Conservation (phyloP, 1,140 invertebrate species). For the Lethrus apterus region DNA sequence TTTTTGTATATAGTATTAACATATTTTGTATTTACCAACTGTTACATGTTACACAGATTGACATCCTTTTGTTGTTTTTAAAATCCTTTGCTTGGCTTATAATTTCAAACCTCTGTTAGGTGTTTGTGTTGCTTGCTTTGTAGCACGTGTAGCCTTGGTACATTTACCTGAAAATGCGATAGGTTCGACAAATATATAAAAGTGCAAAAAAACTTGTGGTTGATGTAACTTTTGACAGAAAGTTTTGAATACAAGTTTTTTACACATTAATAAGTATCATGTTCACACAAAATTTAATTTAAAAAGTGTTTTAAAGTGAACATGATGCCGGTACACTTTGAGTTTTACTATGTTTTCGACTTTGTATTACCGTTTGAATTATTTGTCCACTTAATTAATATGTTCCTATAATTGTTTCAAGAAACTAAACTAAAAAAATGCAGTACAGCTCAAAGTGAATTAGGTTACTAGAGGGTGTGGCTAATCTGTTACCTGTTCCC, state of each 20-base stretch:
- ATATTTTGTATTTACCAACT: conserved; percentile 6
- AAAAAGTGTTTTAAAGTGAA: no score
- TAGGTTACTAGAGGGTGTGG: conserved; percentile 27
- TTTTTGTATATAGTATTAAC: no score
- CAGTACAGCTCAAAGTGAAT: conserved; percentile 9
- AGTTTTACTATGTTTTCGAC: conserved; percentile 9
- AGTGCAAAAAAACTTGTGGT: no score
- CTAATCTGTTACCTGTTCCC: conserved; percentile 42
- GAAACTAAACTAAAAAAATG: not conserved
- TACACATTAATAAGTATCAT: no score
- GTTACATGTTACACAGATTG: conserved; percentile 19
- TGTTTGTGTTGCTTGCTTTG: conserved; percentile 22
- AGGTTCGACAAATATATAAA: no score
- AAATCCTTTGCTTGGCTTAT: conserved; percentile 20
- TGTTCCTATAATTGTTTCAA: not conserved
- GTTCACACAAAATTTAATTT: no score
- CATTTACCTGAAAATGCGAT: conserved; percentile 12
- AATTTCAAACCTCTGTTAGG: conserved; percentile 16
- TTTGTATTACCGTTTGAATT: no score
- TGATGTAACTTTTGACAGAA: no score
- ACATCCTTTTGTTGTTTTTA: conserved; percentile 6
- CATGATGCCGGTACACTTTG: conserved; percentile 16
- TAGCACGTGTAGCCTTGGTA: conserved; percentile 14
- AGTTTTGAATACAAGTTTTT: no score
- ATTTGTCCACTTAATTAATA: not conserved